phyloP scores from a whole-genome alignment of 2,888 invertebrate species.

The Cheilosia pagana region DNA sequence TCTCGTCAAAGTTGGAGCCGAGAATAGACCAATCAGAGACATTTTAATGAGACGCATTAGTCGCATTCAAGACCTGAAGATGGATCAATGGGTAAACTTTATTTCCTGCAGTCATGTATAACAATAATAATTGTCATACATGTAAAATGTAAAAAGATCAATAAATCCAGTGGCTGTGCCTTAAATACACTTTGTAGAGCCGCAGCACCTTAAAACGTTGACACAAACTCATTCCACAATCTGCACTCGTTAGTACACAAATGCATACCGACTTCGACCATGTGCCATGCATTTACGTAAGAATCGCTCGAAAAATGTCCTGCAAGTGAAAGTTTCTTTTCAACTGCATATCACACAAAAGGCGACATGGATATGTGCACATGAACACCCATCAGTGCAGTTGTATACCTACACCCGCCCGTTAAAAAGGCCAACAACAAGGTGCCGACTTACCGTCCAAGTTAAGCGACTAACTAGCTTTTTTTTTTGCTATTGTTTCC shows the following conservation, averaged over 20 bases:
- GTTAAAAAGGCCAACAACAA: background rate
- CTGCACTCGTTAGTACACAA: background rate
- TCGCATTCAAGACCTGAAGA: too few species aligned
- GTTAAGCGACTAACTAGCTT: background rate
- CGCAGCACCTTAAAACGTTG: conserved; percentile 4
- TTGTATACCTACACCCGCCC: conserved; percentile 20
- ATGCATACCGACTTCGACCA: conserved; percentile 50
- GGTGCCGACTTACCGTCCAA: background rate
- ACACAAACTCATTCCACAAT: conserved; percentile 13
- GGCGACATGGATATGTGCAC: conserved; percentile 3
- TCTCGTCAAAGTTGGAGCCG: too few species aligned
- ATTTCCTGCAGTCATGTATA: background rate
- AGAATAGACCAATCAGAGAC: too few species aligned
- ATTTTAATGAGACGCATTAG: too few species aligned
- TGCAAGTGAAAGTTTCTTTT: conserved; percentile 70
- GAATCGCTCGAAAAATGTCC: conserved; percentile 52
- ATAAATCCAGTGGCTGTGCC: background rate
- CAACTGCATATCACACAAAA: conserved; percentile 12
- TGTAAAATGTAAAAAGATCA: background rate
- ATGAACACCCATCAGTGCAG: conserved; percentile 14
- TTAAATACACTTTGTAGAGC: background rate
- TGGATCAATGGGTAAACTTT: too few species aligned
- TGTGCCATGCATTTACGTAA: conserved; percentile 63
- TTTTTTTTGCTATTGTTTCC: conserved; percentile 54
- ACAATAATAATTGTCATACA: background rate